Base-by-base conservation (phyloP, 2,888 invertebrate genomes). In the Hirudinaria manillensis region DNA sequence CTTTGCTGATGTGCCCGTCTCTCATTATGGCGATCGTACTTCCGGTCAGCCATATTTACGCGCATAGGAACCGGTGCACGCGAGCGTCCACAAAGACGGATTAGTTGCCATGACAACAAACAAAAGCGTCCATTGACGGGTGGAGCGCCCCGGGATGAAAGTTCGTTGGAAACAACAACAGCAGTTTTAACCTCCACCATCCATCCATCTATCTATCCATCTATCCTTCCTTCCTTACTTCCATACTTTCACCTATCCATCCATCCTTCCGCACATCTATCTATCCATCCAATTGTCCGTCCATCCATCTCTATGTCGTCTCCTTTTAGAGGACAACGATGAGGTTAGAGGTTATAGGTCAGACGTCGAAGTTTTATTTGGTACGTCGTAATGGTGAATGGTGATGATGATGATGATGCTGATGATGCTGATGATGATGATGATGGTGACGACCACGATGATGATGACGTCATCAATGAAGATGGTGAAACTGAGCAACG, bases 21-120 rank as follows among this genome's bases (percentile, higher is more conserved):
- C 61, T 27, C 24, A 27, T 61, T 27, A 29, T 61, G 61, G 29
- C 19, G 29, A 61, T 61, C 61, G 13, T 10, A 61, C 24, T 61
- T 29, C 61, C 61, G 24, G 29, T 61, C 61, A 27, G 29, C 61
- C 61, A 27, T 29, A 61, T 16, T 61, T 29, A 61, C 29, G 29
- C 61, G 61, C 61, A 24, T 29, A 61, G 24, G 61, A 24, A 27
- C 61, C 61, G 24, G 61, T 29, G 10, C 61, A 61, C 61, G 29
- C 24, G 61, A 24, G 29, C 29, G 61, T 61, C 24, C 61, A 27
- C 24, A 29, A 61, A 61, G 61, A 61, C 61, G 61, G 61, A 61
- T 61, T 61, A 61, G 61, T 61, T 61, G 29, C 61, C 61, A 61
- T 61, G 61, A 61, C 61, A 61, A 61, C 61, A 61, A 61, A 61